A percentile compares a stretch with the other conserved stretches of the same genome.
These are phyloP conservation scores for Bolborhynchus lineola DNA, from an alignment of 2,113 vertebrate species.

Conservation along the genomic window DNA sequence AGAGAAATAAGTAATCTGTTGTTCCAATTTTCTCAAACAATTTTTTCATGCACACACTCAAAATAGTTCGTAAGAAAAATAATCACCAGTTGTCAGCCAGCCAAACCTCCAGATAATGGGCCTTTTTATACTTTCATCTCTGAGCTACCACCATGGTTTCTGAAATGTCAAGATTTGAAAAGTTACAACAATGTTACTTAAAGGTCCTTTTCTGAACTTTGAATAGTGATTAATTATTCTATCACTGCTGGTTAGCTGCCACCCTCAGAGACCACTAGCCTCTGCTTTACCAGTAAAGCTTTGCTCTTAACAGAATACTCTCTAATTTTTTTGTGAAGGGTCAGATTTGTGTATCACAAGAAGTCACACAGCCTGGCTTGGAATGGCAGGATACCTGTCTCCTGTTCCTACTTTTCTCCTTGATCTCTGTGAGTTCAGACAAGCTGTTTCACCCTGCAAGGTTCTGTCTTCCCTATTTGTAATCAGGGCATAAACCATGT, in stretches of 20 bases:
- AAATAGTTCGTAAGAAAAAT: neutral
- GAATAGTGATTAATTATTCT: neutral
- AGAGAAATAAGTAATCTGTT: neutral
- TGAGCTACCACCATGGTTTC: neutral
- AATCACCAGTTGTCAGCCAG: neutral
- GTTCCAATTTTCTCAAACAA: neutral
- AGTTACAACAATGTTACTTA: neutral
- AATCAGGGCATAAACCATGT: neutral
- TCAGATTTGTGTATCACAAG: neutral
- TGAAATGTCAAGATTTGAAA: neutral
- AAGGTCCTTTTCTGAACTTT: neutral
- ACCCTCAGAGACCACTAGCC: neutral
- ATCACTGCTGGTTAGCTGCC: neutral
- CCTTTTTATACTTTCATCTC: neutral
- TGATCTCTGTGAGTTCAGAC: neutral
- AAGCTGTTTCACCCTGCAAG: neutral
- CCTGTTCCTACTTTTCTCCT: neutral
- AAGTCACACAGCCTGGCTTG: neutral
- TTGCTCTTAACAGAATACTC: neutral
- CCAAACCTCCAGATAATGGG: neutral
- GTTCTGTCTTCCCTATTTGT: neutral
- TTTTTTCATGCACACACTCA: neutral
- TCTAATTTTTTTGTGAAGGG: neutral
- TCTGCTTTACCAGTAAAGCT: neutral
- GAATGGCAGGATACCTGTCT: neutral